A percentile compares a stretch with the other conserved stretches of the same genome.
Evolutionary conservation across 2,113 vertebrate species (phyloP).

Genomic region (Tragelaphus strepsiceros): DNA sequence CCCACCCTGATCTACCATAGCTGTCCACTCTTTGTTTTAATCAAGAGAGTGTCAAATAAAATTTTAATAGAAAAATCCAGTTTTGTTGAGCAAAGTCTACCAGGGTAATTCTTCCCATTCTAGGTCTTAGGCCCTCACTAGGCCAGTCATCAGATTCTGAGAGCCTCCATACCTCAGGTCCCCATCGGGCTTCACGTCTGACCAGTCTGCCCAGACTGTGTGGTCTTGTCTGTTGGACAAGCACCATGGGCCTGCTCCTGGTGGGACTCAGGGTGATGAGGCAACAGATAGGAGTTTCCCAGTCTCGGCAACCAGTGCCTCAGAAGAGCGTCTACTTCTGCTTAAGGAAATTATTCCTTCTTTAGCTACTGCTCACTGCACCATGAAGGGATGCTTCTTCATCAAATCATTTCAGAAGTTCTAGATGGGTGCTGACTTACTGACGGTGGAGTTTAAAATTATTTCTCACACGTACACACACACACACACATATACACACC

Average conservation of each 20-base stretch:
- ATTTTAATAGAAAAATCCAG: not conserved
- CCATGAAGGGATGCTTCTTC: not conserved
- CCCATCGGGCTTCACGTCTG: not conserved
- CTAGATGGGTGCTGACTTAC: too few species aligned
- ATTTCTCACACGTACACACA: not conserved
- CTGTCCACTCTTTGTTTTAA: not conserved
- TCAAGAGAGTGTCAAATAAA: not conserved
- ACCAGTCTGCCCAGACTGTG: too few species aligned
- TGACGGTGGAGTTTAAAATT: not conserved
- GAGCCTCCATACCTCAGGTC: too few species aligned
- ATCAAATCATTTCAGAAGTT: not conserved
- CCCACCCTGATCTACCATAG: not conserved
- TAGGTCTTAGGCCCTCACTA: not conserved
- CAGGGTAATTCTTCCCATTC: not conserved
- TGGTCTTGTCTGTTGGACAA: not conserved
- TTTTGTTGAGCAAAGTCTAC: not conserved
- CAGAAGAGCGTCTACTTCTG: not conserved
- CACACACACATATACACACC: not conserved
- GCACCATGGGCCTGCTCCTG: not conserved
- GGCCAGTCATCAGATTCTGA: not conserved
- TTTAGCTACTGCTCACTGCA: not conserved
- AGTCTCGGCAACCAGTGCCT: not conserved
- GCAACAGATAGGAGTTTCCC: not conserved
- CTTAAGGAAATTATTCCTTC: too few species aligned
- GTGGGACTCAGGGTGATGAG: not conserved